Base-by-base conservation (phyloP, 2,888 invertebrate species). In the Patella caerulea region DNA sequence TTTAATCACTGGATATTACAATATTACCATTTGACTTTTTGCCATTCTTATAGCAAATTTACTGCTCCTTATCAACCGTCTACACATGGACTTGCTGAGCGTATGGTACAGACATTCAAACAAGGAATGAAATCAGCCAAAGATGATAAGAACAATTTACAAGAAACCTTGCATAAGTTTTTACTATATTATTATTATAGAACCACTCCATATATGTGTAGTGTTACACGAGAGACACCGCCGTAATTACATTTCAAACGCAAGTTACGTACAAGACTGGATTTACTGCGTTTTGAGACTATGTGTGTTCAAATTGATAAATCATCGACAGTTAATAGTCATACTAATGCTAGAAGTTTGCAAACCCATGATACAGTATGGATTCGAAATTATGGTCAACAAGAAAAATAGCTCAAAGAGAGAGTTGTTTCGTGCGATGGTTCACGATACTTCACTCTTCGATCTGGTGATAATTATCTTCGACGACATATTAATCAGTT, bases 31-130 rank as follows among this genome's bases (percentile, higher is more conserved):
- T 24, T 24, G 24, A 0, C 24, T 24, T 24, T 24, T 24, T 24
- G 24, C 24, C 24, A 24, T 24, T 0, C 24, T 24, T 24, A 24
- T 0, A 24, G 24, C 24, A 24, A 24, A 45, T 45, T 45, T 45
- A 77, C 77, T 52, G 81, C 83, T 34, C 82, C 82, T 17, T 83
- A 82, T 56, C 83, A 84, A 72, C 83, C 83, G 2, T 73, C 79
- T 19, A 83, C 83, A 15, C 83, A 83, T 74, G 82, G 83, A 53
- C 72, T 82, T 14, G 84, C 78, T 1, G 83, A 86, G 73, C 55
- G 83, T 24, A 80, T 83, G 55, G 83, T 84, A 4, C 80, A 81
- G 55, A 79, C 81, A n/a, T 81, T 85, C 71, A 85, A 84, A 78
- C 75, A 78, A 15, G 78, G 80, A 11, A 76, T 83, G 45, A 79